A percentile compares a stretch with the other conserved stretches of the same genome.
These are phyloP conservation scores for Hyla sarda DNA, from an alignment of 2,113 vertebrate genomes.

Conservation along the genomic window DNA sequence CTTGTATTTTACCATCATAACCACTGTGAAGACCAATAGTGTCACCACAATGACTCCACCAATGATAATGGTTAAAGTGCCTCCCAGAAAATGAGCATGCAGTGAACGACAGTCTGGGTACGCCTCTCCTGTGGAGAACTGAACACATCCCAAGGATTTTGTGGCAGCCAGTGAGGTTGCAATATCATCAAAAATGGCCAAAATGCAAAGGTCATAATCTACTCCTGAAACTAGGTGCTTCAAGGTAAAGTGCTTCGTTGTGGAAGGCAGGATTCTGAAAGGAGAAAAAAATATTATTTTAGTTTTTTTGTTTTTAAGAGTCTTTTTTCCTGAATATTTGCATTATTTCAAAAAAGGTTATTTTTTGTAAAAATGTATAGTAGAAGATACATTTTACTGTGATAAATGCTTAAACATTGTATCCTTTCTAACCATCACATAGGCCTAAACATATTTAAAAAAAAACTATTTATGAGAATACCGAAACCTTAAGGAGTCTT, in stretches of 20 bases:
- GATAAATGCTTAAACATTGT: too few relatives aligned
- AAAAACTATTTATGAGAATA: too few relatives aligned
- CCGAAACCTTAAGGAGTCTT: too few relatives aligned
- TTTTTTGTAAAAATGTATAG: too few relatives aligned
- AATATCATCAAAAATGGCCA: slow-evolving; percentile 86
- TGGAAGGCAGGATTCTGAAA: slow-evolving; percentile 83
- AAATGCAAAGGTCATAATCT: slow-evolving; percentile 88
- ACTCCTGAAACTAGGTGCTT: slow-evolving; percentile 85
- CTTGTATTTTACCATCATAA: slow-evolving; percentile 87
- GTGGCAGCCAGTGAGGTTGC: slow-evolving; percentile 84
- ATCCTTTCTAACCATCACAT: too few relatives aligned
- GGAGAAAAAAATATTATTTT: not conserved
- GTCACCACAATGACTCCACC: slow-evolving; percentile 88
- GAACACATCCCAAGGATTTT: slow-evolving; percentile 83
- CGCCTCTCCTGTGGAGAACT: slow-evolving; percentile 86
- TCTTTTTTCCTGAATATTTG: not conserved
- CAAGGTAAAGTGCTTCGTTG: slow-evolving; percentile 82
- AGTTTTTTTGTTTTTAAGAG: not conserved
- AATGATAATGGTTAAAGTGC: slow-evolving; percentile 87
- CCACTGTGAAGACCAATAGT: slow-evolving; percentile 88
- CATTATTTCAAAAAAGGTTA: not conserved
- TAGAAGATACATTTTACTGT: too few relatives aligned
- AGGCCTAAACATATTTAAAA: not conserved
- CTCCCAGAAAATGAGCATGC: slow-evolving; percentile 89
- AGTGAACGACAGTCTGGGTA: slow-evolving; percentile 87